Evolutionary conservation across 2,888 invertebrate species (phyloP), one percentile per base, ranked within the genome.

Genomic region (Habrosyne pyritoides): DNA sequence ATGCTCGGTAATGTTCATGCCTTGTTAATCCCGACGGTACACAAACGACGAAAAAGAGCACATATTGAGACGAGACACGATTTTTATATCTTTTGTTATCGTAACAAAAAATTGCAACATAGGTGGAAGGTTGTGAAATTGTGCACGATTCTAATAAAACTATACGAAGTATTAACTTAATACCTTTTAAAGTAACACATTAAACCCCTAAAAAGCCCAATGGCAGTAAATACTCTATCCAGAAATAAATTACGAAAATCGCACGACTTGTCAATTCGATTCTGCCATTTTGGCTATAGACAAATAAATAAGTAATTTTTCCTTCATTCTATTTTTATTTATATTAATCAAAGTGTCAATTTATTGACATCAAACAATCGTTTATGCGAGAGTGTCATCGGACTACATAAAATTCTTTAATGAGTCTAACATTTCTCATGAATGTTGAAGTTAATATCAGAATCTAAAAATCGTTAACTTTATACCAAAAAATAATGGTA

Each of bases 61-160:
- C 78, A 74, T 75, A 84, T 71, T 76, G 75, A 83, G 82, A 84
- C 85, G 80, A 87, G 81, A 75, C 75, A 79, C 75, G 83, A 84
- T 86, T 91, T 89, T 89, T 88, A 88, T 88, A 91, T 86, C 91
- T 92, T 91, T 92, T 92, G 91, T 92, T 92, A 91, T 91, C 91
- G 83, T 88, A 87, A 85, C 82, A 84, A 82, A 84, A 78, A 81
- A 78, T 85, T 83, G 82, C 84, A 86, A 84, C 80, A 84, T 81
- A 73, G 66, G 64, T 62, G 59, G 61, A 65, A 61, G 59, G 63
- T 64, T 62, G 66, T 61, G 63, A 57, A 60, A 61, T 60, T 70
- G 56, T 63, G 54, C 67, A 68, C 62, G 60, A 63, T 64, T 70
- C 71, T 64, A 61, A 49, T 57, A 64, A 52, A 55, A 70, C 57